Evolutionary conservation across 2,888 invertebrate genomes (phyloP), one percentile per base, ranked within the genome.

Genomic region (Troides aeacus): DNA sequence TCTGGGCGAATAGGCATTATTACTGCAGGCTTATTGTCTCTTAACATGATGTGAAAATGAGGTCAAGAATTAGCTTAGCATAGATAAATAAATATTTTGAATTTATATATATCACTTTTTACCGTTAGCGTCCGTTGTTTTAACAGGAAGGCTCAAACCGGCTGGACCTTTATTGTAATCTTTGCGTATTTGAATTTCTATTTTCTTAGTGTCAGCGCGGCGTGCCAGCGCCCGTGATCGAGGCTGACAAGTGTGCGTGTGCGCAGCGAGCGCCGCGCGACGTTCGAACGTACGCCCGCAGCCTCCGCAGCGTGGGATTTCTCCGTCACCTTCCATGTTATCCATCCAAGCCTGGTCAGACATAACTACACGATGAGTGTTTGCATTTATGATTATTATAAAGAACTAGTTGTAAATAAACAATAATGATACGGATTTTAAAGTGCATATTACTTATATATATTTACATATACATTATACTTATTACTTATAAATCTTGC

Each of bases 221-320:
- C 81, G 77, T 1, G 80, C 73, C 68, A 85, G 83, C 1, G 87
- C 89, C 0, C 89, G 77, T 17, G 78, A 85, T 61, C 94, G 88
- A 72, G 94, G 94, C 72, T 88, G 93, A 83, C 96, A 96, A 68
- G 94, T 94, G 80, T 95, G 94, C 57, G 95, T 93, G 87, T 96
- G 96, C 24, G 96, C 94, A 8, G 94, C 94, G 5, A 96, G 88
- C 2, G 96, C 96, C 17, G 96, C 96, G 74, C 94, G 94, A 0
- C 96, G 93, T 80, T 96, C 96, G 80, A 96, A 96, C 70, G 94
- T 92, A 74, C 95, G 94, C 0, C 95, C 95, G 82, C 96, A 96
- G 0, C 94, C 94, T 24, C 94, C 94, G 80, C 95, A 94, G 81
- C 93, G 94, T 76, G 95, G 87, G 62, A 94, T 80, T 74, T 94